Base-by-base conservation (phyloP, 2,888 invertebrate species). In the Eupithecia centaureata region DNA sequence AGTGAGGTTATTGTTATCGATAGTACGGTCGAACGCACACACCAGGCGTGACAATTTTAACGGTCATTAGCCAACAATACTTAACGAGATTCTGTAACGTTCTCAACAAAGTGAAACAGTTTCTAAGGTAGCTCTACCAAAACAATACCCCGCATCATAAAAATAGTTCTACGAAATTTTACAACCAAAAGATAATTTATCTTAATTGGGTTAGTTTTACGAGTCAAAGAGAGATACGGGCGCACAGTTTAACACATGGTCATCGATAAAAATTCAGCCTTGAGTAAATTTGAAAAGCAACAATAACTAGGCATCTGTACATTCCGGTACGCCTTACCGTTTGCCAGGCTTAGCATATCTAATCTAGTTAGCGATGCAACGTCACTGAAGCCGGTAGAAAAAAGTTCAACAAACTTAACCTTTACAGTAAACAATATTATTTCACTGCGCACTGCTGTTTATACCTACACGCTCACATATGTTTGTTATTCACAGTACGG, bases 401-500 rank as follows among this genome's bases (percentile, higher is more conserved):
- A 88, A 90, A 92, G 91, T 91, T 92, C 91, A 91, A 90, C 87
- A 91, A 92, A 91, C 91, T 87, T 87, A 84, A 86, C 84, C 84
- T 83, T 79, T 80, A 77, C 69, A 74, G 74, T 79, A 79, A 80
- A 82, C 79, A 79, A 74, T 75, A 71, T 71, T 79, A 71, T 77
- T 76, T 71, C 63, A 63, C 57, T 59, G 51, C 69, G 57, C 70
- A 66, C 60, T 63, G 51, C 70, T 73, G 32, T 76, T 76, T 76
- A 71, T 72, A 70, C 59, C 74, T 65, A 66, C 70, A 66, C 76
- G 76, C 79, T 78, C 33, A 63, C 25, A 56, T 57, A 57, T 57
- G 57, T 22, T 33, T 32, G 57, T 57, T 58, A 62, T 66, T 58
- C 66, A 62, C 66, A 18, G 62, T 33, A 30, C 18, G 57, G 57